Base-by-base conservation (phyloP, 2,113 vertebrate species). In the Puntigrus tetrazona region DNA sequence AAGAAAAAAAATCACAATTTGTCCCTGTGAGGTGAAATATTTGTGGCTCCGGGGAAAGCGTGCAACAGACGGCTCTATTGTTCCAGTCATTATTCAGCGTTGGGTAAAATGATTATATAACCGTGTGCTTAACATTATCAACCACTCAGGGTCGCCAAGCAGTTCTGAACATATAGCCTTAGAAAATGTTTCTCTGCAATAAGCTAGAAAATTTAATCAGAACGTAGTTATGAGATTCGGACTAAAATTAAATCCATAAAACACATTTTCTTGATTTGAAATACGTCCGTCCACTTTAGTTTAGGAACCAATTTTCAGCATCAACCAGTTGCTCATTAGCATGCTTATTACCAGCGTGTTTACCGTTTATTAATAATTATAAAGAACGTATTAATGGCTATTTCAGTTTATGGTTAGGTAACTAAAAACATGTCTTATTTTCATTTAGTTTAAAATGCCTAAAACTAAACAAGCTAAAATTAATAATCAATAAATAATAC, bases 91-190 rank as follows among this genome's bases (percentile, higher is more conserved):
- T 38, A 25, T 27, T 75, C 38, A 69, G 14, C 34, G 57, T 41
- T 43, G 43, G 34, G 55, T 50, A 38, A 83, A 83, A 36, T 67
- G 65, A 73, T 84, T 80, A 65, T 75, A 57, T 72, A 74, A 83
- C 43, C 14, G 3, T 20, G 25, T 61, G 27, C 47, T 86, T n/a
- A 83, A 73, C 20, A 29, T 86, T 45, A 86, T 79, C 43, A 31
- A 36, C 13, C 67, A 18, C n/a, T 78, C 31, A 14, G 18, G 47
- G 43, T 67, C 59, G 1, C 36, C 75, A 57, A 34, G 61, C 45
- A 65, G 74, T 55, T 63, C 50, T 52, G 47, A 52, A 70, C 38
- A 52, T 69, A 77, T 29, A 70, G 1, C 16, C n/a, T 22, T 47
- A 47, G 31, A 29, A 84, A 78, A 34, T 36, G 52, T 29, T 38